Evolutionary conservation across 2,888 invertebrate genomes (phyloP), one percentile per base, ranked within the genome.

Genomic region (Perizoma flavofasciatum): DNA sequence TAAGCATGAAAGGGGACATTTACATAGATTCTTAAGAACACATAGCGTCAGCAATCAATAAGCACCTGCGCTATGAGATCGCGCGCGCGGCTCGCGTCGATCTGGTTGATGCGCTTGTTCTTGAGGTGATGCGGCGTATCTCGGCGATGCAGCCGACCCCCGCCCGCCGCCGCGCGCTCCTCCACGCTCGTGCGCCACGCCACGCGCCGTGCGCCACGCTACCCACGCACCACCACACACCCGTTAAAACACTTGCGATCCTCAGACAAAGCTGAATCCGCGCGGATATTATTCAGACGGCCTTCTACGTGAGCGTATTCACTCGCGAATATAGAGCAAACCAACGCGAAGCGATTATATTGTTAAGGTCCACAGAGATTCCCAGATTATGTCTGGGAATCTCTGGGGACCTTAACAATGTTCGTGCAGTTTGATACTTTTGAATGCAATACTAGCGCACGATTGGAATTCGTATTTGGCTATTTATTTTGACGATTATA

Each of bases 61-160:
- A 66, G 81, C 87, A 91, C 91, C 91, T 92, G 90, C 77, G 89
- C 90, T 66, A 92, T 90, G 67, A 91, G 85, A 74, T 88, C 85
- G 66, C 82, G 77, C 70, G 91, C 92, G 61, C 88, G 85, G 40
- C 79, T 66, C 43, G 92, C 86, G 81, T 92, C 92, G 63, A 90
- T 85, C 74, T 86, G 87, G 82, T 87, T 90, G 84, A 99, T 97
- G 80, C 99, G 95, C 87, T 99, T 99, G 93, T 98, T 98, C 95
- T 99, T 99, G 82, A 98, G 94, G 89, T 99, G 99, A 93, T 99
- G 99, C 50, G 99, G 99, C 32, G 99, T 99, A 93, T 99, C 99
- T 77, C 99, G 95, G 63, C 97, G 95, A 83, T 97, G 96, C 64
- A 98, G 94, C 62, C 95, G 94, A 77, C 94, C 63, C 49, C 70